Evolutionary conservation across 2,797 vertebrate genomes (phyloP), one percentile per base, ranked within the genome.

Genomic region (Schizopygopsis pylzovi): DNA sequence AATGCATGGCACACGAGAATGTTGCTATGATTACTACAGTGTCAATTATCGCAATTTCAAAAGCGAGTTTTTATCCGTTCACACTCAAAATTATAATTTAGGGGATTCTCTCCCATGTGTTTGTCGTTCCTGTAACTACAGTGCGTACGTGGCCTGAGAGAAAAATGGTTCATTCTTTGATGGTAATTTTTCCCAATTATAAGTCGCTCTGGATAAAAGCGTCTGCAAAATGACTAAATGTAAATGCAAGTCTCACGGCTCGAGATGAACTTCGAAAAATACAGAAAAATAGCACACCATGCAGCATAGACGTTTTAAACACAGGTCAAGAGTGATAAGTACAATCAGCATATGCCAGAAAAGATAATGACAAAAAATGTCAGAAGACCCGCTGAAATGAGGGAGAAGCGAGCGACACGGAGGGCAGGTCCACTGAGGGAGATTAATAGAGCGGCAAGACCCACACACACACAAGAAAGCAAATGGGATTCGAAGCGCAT

Each of bases 401-500:
- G 59, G 28, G 10, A 94, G 92, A 93, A 92, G 91, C 92, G 92
- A 93, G 91, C 92, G 91, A 90, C 93, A 93, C 85, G 80, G 92
- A 88, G 93, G 92, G 91, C 93, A 93, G 91, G 94, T 93, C 93
- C 93, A 92, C 91, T 87, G 87, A 81, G 87, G 89, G 92, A 94
- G 94, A 95, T 95, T 95, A 95, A 95, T 93, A 92, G 92, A 86
- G 90, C 92, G 93, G 94, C 93, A 93, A 95, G 92, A 92, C 87
- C 37, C 86, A 89, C 87, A 90, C 92, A 89, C 84, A 92, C 79
- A 67, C 79, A 80, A 65, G 79, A 80, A 80, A 65, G 79, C 41
- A 80, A 80, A 80, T 80, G 61, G 28, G 79, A 67, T 61, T 67
- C 10, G 12, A 37, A 33, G 61, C 28, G 3, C 61, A 80, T 80